phyloP scores from a whole-genome alignment of 2,888 invertebrate species.

The Notodonta dromedarius region DNA sequence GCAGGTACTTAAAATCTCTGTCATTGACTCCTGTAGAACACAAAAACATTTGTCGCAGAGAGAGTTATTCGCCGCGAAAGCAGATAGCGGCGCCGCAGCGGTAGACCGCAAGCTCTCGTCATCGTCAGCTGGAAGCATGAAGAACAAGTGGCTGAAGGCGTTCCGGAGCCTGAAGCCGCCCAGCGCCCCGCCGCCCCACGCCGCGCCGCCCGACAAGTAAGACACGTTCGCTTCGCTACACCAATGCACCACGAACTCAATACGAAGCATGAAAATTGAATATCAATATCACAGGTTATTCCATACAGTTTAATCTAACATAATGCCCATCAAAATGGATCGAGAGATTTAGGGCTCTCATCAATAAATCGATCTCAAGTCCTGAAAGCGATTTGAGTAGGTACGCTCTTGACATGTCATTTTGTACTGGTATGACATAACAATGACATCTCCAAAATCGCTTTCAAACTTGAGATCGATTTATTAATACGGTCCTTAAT shows the following conservation, averaged over 20 bases:
- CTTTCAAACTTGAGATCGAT: too few species aligned
- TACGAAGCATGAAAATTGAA: slow-evolving; percentile 12
- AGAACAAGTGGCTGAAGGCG: slow-evolving; percentile 98
- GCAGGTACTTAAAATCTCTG: too few species aligned
- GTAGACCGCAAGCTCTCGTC: slow-evolving; percentile 94
- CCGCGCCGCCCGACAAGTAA: slow-evolving; percentile 78
- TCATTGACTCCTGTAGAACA: too few species aligned
- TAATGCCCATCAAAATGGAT: slow-evolving; percentile 36
- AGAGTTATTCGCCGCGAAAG: slow-evolving; percentile 92
- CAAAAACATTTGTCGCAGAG: slow-evolving; percentile 85
- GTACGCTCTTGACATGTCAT: too few species aligned
- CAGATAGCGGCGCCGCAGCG: slow-evolving; percentile 88
- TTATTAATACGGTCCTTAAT: too few species aligned
- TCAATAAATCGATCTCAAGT: too few species aligned
- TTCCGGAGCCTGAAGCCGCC: slow-evolving; percentile 97
- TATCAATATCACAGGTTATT: slow-evolving; percentile 31
- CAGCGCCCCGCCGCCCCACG: slow-evolving; percentile 81
- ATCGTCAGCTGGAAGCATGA: slow-evolving; percentile 94
- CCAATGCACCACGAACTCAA: background rate
- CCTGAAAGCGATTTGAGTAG: too few species aligned
- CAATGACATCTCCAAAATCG: too few species aligned
- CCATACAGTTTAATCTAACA: slow-evolving; percentile 7
- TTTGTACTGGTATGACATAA: too few species aligned
- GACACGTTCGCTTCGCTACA: slow-evolving; percentile 22
- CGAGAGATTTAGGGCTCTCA: slow-evolving; percentile 7